phyloP scores from a whole-genome alignment of 1,140 invertebrate genomes.

The Lordiphosa collinella region DNA sequence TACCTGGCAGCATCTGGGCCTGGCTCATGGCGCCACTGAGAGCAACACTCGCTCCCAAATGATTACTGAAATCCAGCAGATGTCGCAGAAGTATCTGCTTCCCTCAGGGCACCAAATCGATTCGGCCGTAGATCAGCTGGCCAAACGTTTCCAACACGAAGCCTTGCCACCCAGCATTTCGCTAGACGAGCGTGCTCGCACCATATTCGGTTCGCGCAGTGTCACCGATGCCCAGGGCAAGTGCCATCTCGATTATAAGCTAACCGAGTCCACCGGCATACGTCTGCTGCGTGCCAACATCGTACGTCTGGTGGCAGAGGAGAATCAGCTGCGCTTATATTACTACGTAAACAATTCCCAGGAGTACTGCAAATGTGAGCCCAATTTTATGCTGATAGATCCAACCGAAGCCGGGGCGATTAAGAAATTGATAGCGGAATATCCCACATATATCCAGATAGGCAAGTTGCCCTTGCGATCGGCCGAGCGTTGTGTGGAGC shows the following conservation, averaged over 20 bases:
- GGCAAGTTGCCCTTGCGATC: constrained; percentile 85
- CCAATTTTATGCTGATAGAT: too few species aligned
- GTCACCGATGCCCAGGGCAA: constrained; percentile 84
- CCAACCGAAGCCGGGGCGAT: constrained; percentile 83
- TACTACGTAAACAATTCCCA: constrained; percentile 91
- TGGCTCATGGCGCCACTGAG: constrained; percentile 82
- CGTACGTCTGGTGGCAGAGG: constrained; percentile 85
- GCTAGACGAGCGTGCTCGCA: constrained; percentile 84
- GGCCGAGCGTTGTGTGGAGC: constrained; percentile 82
- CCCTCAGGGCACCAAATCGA: constrained; percentile 86
- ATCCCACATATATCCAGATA: constrained; percentile 88
- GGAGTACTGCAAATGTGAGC: too few species aligned
- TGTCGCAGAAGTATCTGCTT: constrained; percentile 27
- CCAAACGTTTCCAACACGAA: constrained; percentile 90
- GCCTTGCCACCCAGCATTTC: constrained; percentile 91
- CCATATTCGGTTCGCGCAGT: constrained; percentile 86
- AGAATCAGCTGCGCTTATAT: constrained; percentile 86
- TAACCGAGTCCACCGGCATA: constrained; percentile 85
- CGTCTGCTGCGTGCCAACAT: constrained; percentile 86
- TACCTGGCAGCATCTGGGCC: constrained; percentile 87
- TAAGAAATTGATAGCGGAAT: constrained; percentile 88
- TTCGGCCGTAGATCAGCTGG: constrained; percentile 91
- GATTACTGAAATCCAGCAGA: constrained; percentile 82
- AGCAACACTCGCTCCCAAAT: constrained; percentile 82
- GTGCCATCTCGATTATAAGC: constrained; percentile 83